Evolutionary conservation across 2,113 vertebrate species (phyloP).

Genomic region (Xerus inauris): DNA sequence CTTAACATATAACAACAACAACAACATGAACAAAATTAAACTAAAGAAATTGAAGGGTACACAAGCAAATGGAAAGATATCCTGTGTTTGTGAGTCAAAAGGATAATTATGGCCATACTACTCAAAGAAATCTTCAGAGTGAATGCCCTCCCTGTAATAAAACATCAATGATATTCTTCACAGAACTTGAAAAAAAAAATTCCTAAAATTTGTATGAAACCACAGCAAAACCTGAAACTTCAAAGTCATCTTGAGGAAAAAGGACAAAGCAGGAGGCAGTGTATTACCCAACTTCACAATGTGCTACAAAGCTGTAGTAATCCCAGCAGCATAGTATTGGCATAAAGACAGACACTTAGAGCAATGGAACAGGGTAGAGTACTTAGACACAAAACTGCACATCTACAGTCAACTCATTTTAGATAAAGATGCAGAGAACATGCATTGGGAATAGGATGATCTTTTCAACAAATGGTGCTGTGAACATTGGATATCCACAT

Average conservation of each 20-base stretch:
- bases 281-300: no score
- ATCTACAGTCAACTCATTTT: neutral
- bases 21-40: neutral
- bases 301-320: neutral
- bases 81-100: neutral
- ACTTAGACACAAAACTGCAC: neutral
- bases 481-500: neutral
- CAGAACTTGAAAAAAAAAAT: neutral
- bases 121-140: neutral
- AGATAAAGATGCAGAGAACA: neutral
- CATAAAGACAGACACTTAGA: neutral
- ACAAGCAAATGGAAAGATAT: neutral
- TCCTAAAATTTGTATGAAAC: neutral
- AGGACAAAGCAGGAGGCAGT: neutral
- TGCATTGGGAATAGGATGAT: no score
- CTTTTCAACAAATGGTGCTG: neutral
- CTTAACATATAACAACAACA: neutral
- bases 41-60: neutral
- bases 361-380: neutral
- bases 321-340: neutral
- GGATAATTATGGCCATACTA: neutral
- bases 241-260: neutral
- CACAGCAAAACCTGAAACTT: neutral
- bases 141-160: neutral
- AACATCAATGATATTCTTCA: neutral